Evolutionary conservation across 2,888 invertebrate genomes (phyloP).

Genomic region (Epirrita christyi): DNA sequence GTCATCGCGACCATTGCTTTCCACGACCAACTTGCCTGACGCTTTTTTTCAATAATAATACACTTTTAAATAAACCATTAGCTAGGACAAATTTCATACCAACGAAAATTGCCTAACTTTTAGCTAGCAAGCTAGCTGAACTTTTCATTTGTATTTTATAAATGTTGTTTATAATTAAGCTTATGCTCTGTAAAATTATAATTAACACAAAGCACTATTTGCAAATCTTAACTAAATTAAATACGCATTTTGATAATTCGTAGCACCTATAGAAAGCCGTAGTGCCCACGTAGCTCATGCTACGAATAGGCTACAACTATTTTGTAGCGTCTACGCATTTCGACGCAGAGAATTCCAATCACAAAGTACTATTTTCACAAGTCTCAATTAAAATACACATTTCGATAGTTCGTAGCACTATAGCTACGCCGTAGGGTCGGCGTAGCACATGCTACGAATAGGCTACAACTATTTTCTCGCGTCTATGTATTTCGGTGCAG

Average conservation of each 20-base stretch:
- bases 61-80: too few relatives aligned
- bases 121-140: too few relatives aligned
- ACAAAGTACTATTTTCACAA: neutral
- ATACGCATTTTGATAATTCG: too few relatives aligned
- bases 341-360: conserved; percentile 8
- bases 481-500: conserved; percentile 15
- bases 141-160: too few relatives aligned
- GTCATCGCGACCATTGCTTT: too few relatives aligned
- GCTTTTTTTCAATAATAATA: too few relatives aligned
- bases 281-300: conserved; percentile 40
- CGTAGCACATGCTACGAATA: conserved; percentile 39
- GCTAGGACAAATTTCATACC: too few relatives aligned
- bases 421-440: conserved; percentile 47
- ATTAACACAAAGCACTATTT: too few relatives aligned
- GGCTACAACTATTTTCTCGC: conserved; percentile 22
- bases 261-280: conserved; percentile 40
- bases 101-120: too few relatives aligned
- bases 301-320: conserved; percentile 41
- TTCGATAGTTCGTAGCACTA: conserved; percentile 16
- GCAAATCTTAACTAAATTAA: neutral
- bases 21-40: too few relatives aligned
- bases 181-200: too few relatives aligned
- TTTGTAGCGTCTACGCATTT: conserved; percentile 12
- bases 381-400: neutral
- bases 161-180: too few relatives aligned